Conservation (phyloP, 2,888 invertebrate genomes). For the Cheilosia grossa region DNA sequence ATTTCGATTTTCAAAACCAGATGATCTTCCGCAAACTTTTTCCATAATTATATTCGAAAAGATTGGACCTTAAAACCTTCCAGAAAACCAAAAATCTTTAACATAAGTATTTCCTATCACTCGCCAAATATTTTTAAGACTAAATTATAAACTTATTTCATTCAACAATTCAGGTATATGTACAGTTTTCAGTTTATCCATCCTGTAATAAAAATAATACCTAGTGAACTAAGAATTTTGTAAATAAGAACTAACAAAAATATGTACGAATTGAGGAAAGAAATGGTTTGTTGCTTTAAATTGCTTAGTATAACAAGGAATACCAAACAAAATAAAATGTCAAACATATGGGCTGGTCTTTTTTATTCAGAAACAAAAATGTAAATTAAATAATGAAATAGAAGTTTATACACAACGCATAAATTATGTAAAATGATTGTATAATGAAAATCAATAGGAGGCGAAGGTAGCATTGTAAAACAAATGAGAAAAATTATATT, state of each 20-base stretch:
- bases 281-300: conserved; percentile 62
- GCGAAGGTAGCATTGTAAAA: conserved; percentile 45
- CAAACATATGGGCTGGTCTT: background rate
- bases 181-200: background rate
- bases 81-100: too few relatives aligned
- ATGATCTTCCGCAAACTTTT: too few relatives aligned
- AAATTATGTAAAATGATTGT: conserved; percentile 28
- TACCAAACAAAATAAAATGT: conserved; percentile 2
- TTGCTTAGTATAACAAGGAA: conserved; percentile 40
- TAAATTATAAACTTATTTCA: background rate
- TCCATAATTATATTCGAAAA: too few relatives aligned
- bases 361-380: conserved; percentile 17
- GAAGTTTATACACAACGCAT: background rate
- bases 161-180: background rate
- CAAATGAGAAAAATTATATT: conserved; percentile 75
- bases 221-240: conserved; percentile 6
- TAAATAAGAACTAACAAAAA: conserved; percentile 11
- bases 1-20: too few relatives aligned
- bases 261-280: conserved; percentile 11
- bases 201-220: background rate
- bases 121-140: too few relatives aligned
- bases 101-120: too few relatives aligned
- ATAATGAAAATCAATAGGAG: conserved; percentile 36
- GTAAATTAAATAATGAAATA: conserved; percentile 46
- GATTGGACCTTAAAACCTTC: too few relatives aligned